phyloP scores from a whole-genome alignment of 1,140 invertebrate genomes.

The Bathynomus jamesi region DNA sequence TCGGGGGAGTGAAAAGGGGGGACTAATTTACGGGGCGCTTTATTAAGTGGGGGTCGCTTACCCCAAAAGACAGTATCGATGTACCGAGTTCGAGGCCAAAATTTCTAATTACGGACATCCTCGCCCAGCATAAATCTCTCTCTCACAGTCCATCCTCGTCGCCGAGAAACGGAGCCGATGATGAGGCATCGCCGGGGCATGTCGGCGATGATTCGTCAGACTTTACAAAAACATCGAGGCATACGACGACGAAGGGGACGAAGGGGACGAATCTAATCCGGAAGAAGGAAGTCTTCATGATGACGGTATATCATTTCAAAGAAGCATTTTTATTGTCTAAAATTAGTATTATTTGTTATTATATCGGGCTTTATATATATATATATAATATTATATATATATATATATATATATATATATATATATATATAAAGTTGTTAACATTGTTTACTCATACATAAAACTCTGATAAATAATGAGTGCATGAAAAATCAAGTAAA shows the following conservation, averaged over 20 bases:
- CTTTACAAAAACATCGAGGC: neutral
- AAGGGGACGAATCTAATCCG: neutral
- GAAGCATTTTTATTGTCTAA: too few species aligned
- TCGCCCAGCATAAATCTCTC: neutral
- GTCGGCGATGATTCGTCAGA: neutral
- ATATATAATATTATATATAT: too few species aligned
- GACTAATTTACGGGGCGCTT: neutral
- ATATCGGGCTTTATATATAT: too few species aligned
- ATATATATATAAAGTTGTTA: too few species aligned
- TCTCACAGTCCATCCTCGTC: neutral
- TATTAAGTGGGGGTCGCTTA: neutral
- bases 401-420: too few species aligned
- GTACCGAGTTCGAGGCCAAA: neutral
- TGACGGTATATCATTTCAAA: too few species aligned
- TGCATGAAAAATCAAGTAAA: too few species aligned
- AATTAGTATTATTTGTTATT: too few species aligned
- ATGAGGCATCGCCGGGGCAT: neutral
- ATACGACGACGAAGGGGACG: neutral
- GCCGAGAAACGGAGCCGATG: neutral
- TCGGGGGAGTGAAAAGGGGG: neutral
- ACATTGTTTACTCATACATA: too few species aligned
- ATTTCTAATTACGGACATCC: neutral
- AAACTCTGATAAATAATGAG: too few species aligned
- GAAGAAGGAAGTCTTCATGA: neutral
- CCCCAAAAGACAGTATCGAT: neutral